These are phyloP conservation scores for Poeciliopsis turneri DNA, from an alignment of 2,797 vertebrate genomes.

Conservation along the genomic window DNA sequence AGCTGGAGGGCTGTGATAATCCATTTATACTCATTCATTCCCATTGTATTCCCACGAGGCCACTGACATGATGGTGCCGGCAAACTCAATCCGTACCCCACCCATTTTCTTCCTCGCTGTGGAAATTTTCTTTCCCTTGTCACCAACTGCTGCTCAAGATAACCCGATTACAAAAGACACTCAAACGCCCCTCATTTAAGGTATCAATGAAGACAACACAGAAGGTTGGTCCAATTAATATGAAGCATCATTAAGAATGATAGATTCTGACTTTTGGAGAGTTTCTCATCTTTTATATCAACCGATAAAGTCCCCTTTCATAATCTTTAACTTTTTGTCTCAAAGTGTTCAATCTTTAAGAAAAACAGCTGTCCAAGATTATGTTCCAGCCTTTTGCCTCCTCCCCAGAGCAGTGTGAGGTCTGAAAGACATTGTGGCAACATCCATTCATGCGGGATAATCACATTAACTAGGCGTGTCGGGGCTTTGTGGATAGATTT, in stretches of 20 bases:
- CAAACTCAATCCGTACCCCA: constrained; percentile 73
- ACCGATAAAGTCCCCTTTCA: constrained; percentile 40
- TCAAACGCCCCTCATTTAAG: constrained; percentile 8
- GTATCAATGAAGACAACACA: constrained; percentile 38
- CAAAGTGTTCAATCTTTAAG: constrained; percentile 59
- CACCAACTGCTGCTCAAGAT: constrained; percentile 43
- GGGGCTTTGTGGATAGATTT: constrained; percentile 58
- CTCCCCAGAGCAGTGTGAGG: constrained; percentile 60
- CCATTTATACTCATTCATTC: constrained; percentile 79
- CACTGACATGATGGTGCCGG: constrained; percentile 72
- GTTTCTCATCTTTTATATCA: constrained; percentile 6
- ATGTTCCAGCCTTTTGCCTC: constrained; percentile 49
- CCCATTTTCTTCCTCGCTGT: constrained; percentile 69
- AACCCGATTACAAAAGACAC: constrained; percentile 22
- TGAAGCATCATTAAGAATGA: constrained; percentile 15
- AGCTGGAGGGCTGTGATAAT: constrained; percentile 78
- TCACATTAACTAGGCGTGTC: constrained; percentile 84
- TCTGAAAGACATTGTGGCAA: constrained; percentile 65
- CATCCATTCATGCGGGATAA: constrained; percentile 78
- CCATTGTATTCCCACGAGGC: constrained; percentile 71
- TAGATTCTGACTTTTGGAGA: constrained; percentile 8
- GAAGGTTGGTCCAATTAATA: constrained; percentile 37
- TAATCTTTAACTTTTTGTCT: constrained; percentile 55
- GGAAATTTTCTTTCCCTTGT: constrained; percentile 68
- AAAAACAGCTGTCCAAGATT: constrained; percentile 27